These are phyloP conservation scores for Catamblyrhynchus diadema DNA, from an alignment of 2,797 vertebrate genomes.

Conservation along the genomic window DNA sequence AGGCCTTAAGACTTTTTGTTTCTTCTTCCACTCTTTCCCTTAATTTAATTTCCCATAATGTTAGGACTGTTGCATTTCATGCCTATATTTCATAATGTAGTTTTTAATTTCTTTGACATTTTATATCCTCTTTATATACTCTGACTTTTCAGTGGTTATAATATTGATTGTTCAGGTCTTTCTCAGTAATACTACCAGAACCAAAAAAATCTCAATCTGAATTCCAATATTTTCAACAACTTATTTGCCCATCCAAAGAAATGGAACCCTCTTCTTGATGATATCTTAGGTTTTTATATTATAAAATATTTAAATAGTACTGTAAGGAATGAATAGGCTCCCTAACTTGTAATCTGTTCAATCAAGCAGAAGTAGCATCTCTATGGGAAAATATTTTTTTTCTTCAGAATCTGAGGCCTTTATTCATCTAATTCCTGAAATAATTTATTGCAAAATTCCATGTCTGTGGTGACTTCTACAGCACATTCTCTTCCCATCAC, in stretches of 20 bases:
- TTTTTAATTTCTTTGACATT: background rate
- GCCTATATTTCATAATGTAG: background rate
- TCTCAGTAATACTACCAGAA: background rate
- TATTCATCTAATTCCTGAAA: background rate
- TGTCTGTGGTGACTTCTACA: background rate
- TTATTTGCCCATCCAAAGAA: background rate
- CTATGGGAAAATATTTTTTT: background rate
- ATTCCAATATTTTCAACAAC: background rate
- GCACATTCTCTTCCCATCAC: background rate
- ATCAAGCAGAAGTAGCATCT: background rate
- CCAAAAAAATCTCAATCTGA: background rate
- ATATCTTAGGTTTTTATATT: background rate
- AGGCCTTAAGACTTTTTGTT: background rate
- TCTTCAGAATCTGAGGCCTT: background rate
- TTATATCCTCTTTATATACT: background rate
- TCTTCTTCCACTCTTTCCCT: background rate
- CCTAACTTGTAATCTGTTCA: background rate
- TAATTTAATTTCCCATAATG: background rate
- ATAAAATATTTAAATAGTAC: background rate
- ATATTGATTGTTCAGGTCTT: background rate
- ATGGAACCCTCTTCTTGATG: background rate
- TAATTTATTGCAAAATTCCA: background rate
- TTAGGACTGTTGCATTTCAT: background rate
- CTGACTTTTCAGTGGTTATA: background rate
- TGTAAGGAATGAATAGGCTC: background rate